Evolutionary conservation across 2,888 invertebrate species (phyloP).

Genomic region (Corbicula japonica): DNA sequence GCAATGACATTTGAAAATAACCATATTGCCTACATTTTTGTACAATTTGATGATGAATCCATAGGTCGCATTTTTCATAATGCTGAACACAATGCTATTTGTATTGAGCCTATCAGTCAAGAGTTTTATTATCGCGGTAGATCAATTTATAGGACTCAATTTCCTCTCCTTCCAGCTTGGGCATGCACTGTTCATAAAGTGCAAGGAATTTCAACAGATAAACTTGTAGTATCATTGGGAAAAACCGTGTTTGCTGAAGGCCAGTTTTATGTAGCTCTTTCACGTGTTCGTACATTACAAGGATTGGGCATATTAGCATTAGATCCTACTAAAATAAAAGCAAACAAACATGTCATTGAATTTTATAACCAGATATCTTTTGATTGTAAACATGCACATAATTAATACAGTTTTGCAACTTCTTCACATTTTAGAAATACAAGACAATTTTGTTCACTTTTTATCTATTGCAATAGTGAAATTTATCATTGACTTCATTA

Average conservation of each 20-base stretch:
- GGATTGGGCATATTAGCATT: conserved; percentile 26
- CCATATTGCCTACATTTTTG: conserved; percentile 9
- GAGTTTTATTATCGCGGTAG: conserved; percentile 32
- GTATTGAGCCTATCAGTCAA: conserved; percentile 33
- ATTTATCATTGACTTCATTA: no score
- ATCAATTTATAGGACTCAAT: conserved; percentile 39
- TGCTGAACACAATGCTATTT: conserved; percentile 36
- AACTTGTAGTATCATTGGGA: conserved; percentile 27
- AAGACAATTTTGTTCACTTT: no score
- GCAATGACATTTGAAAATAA: conserved; percentile 8
- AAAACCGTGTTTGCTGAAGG: no score
- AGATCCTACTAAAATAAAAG: conserved; percentile 26
- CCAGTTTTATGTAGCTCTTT: conserved; percentile 48
- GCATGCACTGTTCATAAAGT: conserved; percentile 49
- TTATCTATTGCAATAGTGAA: no score
- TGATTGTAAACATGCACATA: conserved; percentile 24
- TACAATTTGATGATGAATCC: conserved; percentile 46
- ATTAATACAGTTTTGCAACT: no score
- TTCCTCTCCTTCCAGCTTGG: conserved; percentile 46
- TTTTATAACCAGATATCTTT: conserved; percentile 3
- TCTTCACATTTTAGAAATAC: no score
- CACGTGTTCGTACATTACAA: conserved; percentile 22
- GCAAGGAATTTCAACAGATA: conserved; percentile 41
- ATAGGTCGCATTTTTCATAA: conserved; percentile 25
- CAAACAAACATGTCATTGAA: conserved; percentile 1